Evolutionary conservation across 2,888 invertebrate genomes (phyloP).

Genomic region (Halocaridina rubra): DNA sequence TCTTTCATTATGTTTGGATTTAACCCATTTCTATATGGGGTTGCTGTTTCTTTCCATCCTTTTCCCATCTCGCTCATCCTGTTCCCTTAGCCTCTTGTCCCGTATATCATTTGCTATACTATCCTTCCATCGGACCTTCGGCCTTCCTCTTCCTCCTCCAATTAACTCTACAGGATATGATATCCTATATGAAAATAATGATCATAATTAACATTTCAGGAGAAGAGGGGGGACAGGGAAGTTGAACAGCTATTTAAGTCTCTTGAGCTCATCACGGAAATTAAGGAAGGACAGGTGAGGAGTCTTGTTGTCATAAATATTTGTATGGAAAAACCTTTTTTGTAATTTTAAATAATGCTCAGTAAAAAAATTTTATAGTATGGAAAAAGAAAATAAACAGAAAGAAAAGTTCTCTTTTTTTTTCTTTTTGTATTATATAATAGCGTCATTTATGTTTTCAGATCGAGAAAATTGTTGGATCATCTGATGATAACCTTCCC

Average conservation of each 20-base stretch:
- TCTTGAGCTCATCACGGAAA: constrained; percentile 60
- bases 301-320: background rate
- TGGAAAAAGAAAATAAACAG: background rate
- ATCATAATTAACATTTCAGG: constrained; percentile 23
- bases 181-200: no score
- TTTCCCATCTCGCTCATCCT: no score
- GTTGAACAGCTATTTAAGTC: constrained; percentile 61
- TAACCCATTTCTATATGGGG: no score
- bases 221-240: constrained; percentile 61
- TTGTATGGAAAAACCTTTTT: background rate
- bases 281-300: constrained; percentile 59
- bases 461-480: constrained; percentile 60
- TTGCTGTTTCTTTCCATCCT: no score
- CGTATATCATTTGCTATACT: no score
- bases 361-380: no score
- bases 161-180: no score
- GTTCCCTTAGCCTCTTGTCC: no score
- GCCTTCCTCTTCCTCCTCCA: no score
- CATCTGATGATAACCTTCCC: constrained; percentile 60
- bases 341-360: no score
- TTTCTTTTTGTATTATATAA: background rate
- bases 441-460: constrained; percentile 2
- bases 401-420: background rate
- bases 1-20: no score
- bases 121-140: no score